Evolutionary conservation across 2,797 vertebrate genomes (phyloP).

Genomic region (Petrocephalus schoutedeni): DNA sequence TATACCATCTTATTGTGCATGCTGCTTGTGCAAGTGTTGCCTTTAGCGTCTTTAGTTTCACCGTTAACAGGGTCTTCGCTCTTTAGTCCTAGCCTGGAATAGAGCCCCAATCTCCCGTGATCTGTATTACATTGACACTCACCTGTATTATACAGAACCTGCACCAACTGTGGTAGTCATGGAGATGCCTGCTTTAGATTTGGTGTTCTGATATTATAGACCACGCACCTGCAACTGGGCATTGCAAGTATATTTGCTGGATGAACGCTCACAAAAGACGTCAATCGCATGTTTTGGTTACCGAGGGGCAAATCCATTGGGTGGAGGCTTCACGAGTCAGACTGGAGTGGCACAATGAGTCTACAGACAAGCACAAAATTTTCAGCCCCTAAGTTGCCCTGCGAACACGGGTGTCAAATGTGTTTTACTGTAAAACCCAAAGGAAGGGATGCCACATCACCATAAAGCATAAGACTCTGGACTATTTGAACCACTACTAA

Average conservation of each 20-base stretch:
- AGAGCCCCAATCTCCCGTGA: background rate
- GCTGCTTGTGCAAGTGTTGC: conserved; percentile 23
- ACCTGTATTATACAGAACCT: background rate
- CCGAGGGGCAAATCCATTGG: too few species aligned
- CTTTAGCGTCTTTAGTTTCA: background rate
- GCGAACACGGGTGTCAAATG: background rate
- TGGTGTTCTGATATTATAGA: background rate
- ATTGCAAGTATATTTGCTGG: background rate
- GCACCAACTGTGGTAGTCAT: background rate
- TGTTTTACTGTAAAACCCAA: background rate
- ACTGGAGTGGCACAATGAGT: background rate
- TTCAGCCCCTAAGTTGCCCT: background rate
- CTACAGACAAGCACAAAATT: background rate
- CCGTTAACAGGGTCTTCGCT: background rate
- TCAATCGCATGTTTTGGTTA: background rate
- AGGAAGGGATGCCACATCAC: background rate
- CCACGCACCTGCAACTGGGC: background rate
- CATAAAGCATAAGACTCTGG: background rate
- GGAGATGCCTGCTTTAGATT: background rate
- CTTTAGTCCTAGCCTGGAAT: background rate
- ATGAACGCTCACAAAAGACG: background rate
- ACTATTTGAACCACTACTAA: background rate
- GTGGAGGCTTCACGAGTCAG: background rate
- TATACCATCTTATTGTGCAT: conserved; percentile 34
- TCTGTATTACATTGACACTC: background rate